Percentiles rank a stretch among this genome's conserved stretches.
phyloP scores from a whole-genome alignment of 2,888 invertebrate species.

The Morpho helenor region DNA sequence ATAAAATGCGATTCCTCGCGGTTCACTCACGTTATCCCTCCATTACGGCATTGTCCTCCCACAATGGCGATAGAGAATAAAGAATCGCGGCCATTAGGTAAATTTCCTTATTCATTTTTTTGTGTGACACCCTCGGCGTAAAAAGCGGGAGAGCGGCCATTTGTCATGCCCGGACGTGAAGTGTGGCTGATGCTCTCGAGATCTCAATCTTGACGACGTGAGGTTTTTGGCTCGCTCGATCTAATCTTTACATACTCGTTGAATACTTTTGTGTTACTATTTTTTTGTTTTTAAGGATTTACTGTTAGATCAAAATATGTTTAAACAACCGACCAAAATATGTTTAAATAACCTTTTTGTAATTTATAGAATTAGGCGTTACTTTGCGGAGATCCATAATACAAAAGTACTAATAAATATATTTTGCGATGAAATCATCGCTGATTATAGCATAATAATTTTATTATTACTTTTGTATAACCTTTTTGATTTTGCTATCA shows the following conservation, averaged over 20 bases:
- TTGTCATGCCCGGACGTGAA: slow-evolving; percentile 57
- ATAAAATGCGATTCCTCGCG: slow-evolving; percentile 45
- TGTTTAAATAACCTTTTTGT: too few relatives aligned
- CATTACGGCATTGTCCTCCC: slow-evolving; percentile 74
- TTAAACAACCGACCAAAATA: too few relatives aligned
- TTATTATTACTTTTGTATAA: too few relatives aligned
- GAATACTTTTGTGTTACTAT: neutral
- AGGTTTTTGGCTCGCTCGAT: slow-evolving; percentile 41
- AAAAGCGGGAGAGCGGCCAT: slow-evolving; percentile 63
- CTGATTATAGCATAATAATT: too few relatives aligned
- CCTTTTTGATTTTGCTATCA: too few relatives aligned
- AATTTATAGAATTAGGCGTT: too few relatives aligned
- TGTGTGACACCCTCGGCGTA: slow-evolving; percentile 71
- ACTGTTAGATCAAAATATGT: too few relatives aligned
- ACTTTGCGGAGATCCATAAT: too few relatives aligned
- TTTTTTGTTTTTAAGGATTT: too few relatives aligned
- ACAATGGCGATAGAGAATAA: slow-evolving; percentile 74
- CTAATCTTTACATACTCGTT: slow-evolving; percentile 16
- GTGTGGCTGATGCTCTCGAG: slow-evolving; percentile 40
- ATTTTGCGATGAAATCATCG: too few relatives aligned
- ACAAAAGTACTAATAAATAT: too few relatives aligned
- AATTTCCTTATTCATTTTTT: slow-evolving; percentile 79
- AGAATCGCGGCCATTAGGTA: slow-evolving; percentile 78
- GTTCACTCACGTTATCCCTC: slow-evolving; percentile 74
- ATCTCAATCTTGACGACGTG: slow-evolving; percentile 62